Evolutionary conservation across 1,140 invertebrate genomes (phyloP).

Genomic region (Trichoplusia ni): DNA sequence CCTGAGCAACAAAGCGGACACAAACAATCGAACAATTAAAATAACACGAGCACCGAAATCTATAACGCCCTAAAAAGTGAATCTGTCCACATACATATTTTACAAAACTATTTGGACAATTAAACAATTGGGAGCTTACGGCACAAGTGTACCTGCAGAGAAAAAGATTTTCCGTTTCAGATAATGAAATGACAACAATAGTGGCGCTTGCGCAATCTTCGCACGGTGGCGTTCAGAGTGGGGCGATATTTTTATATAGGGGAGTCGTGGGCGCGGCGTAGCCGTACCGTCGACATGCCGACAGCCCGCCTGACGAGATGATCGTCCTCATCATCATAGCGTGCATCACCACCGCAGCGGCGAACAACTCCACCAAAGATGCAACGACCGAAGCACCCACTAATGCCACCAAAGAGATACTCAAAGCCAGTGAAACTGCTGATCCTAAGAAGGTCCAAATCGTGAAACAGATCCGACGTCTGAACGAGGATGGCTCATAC

Average conservation of each 20-base stretch:
- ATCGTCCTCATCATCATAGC: conserved; percentile 59
- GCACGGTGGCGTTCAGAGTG: conserved; percentile 67
- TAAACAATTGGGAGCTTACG: conserved; percentile 74
- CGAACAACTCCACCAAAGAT: conserved; percentile 79
- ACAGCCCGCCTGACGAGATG: conserved; percentile 66
- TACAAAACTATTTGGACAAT: conserved; percentile 62
- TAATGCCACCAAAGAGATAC: conserved; percentile 75
- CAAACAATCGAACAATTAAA: conserved; percentile 27
- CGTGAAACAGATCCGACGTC: conserved; percentile 89
- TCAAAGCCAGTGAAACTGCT: conserved; percentile 81
- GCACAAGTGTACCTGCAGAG: conserved; percentile 61
- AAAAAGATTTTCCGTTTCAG: conserved; percentile 81
- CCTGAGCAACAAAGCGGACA: not conserved
- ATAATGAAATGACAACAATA: conserved; percentile 80
- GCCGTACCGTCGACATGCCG: conserved; percentile 73
- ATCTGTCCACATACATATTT: conserved; percentile 51
- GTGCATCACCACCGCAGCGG: conserved; percentile 81
- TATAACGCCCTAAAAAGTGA: conserved; percentile 24
- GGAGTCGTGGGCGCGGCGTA: conserved; percentile 55
- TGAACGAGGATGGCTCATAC: conserved; percentile 92
- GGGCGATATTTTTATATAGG: conserved; percentile 79
- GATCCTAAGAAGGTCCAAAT: conserved; percentile 83
- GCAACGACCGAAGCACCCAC: conserved; percentile 45
- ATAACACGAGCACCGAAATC: conserved; percentile 13
- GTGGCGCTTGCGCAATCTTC: conserved; percentile 73